Base-by-base conservation (phyloP, 1,140 invertebrate species). In the Calliopsis andreniformis region DNA sequence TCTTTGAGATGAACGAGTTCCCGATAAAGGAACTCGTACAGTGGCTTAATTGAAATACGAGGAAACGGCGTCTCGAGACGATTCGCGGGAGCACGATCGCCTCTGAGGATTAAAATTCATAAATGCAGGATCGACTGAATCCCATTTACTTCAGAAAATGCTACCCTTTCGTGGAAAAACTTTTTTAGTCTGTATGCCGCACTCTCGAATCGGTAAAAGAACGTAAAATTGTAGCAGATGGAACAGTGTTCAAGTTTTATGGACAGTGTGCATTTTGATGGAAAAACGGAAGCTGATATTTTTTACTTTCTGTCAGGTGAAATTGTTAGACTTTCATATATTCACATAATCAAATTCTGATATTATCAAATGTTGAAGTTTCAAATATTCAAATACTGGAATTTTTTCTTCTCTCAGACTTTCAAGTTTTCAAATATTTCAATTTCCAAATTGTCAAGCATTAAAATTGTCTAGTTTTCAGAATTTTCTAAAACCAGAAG, bases 11-110 rank as follows among this genome's bases (percentile, higher is more conserved):
- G 12, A 45, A 10, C 6, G 8, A 6, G 8, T 6, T 51, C 1
- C 49, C 66, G 16, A 69, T 55, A 56, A 56, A 69, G 56, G 66
- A 32, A 69, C 51, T 18, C 63, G 63, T 25, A 47, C 43, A 28
- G 14, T 14, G 25, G n/a, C 66, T 69, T 69, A 69, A 69, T 69
- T 69, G 66, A 68, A 56, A 14, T 30, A 35, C 47, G 20, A 23
- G 25, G 61, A 56, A 39, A 53, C 5, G 35, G 12, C 23, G 7
- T 14, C 55, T 32, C 35, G 28, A 45, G 43, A 32, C 47, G 47
- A 18, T 30, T 56, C 39, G 51, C n/a, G 35, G 53, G 12, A n/a
- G 56, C n/a, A 59, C 56, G 32, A 14, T n/a, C n/a, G 32, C 56
- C 32, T 12, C 2, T 6, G 32, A 3, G 39, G 42, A 62, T 62